Base-by-base conservation (phyloP, 35 echinoderm and acorn worm species). In the Strongylocentrotus purpuratus region DNA sequence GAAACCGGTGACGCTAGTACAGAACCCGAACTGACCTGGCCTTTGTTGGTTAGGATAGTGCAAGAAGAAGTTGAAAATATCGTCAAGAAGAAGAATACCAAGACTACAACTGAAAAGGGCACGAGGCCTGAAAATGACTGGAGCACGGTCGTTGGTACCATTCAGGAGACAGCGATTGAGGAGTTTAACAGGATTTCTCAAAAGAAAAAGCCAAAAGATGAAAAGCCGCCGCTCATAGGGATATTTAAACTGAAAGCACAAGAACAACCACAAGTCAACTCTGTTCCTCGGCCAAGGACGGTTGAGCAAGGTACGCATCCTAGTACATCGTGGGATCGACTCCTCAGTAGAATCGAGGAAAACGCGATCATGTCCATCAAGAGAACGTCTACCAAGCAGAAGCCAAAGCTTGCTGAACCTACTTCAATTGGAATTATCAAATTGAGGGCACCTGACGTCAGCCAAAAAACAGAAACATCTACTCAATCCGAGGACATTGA, bases 351-450 rank as follows among this genome's bases (percentile, higher is more conserved):
- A 32, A 93, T 93, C 31, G 91, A 93, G 41, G 91, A 93, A 46
- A 93, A 93, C 46, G 91, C 91, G 6, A 93, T 93, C 46, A 58
- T 28, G 17, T 93, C 91, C 32, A 6, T 93, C 18, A 93, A 93
- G 91, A 93, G 31, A 93, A 93, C 32, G 11, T 48, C 91, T 58
- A 46, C 48, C 5, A 47, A 93, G 46, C n/a, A 50, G 48, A 93
- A 93, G 46, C 45, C 4, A 15, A 47, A 47, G 28, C 91, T 47
- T 4, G 48, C 18, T 18, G 91, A 93, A 58, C 91, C 91, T 22
- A 93, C 91, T 46, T 93, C 91, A 93, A 33, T 93, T 13, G 91
- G 91, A 93, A 32, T 93, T 58, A 93, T 93, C 45, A 93, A 93
- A 32, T 58, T 93, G 17, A 93, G 28, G 48, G 91, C 91, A 93